phyloP scores from a whole-genome alignment of 2,113 vertebrate species.

The Climacteris rufus region DNA sequence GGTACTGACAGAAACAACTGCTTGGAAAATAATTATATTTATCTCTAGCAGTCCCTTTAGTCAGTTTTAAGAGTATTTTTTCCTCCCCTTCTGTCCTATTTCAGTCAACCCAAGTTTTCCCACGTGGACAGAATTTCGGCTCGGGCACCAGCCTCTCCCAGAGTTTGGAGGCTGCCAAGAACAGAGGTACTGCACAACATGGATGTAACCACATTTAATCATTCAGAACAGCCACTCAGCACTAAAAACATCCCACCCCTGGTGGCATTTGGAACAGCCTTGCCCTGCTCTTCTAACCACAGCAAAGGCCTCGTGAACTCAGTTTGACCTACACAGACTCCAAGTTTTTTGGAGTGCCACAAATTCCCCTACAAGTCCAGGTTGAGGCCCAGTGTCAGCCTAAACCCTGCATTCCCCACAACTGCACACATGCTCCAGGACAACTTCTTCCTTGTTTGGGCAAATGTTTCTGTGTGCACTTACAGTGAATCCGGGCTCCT shows the following conservation, averaged over 20 bases:
- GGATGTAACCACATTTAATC: fast-evolving
- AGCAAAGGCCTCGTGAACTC: background rate
- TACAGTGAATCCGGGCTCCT: background rate
- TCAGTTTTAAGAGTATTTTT: background rate
- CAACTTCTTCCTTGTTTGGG: background rate
- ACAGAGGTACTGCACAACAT: fast-evolving
- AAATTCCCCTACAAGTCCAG: background rate
- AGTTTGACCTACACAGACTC: background rate
- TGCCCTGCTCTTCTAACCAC: background rate
- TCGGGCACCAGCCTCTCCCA: background rate
- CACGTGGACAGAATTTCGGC: fast-evolving
- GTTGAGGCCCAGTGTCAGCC: background rate
- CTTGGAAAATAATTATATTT: background rate
- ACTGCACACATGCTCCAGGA: fast-evolving
- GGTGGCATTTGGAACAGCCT: background rate
- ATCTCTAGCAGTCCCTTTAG: background rate
- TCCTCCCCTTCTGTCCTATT: background rate
- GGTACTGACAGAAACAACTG: background rate
- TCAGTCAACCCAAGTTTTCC: background rate
- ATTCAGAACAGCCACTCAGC: background rate
- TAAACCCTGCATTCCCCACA: background rate
- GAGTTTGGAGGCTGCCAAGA: background rate
- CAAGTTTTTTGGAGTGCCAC: background rate
- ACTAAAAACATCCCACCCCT: background rate
- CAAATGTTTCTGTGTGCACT: background rate